Evolutionary conservation across 2,113 vertebrate species (phyloP), one percentile per base, ranked within the genome.

Genomic region (Propithecus coquereli): DNA sequence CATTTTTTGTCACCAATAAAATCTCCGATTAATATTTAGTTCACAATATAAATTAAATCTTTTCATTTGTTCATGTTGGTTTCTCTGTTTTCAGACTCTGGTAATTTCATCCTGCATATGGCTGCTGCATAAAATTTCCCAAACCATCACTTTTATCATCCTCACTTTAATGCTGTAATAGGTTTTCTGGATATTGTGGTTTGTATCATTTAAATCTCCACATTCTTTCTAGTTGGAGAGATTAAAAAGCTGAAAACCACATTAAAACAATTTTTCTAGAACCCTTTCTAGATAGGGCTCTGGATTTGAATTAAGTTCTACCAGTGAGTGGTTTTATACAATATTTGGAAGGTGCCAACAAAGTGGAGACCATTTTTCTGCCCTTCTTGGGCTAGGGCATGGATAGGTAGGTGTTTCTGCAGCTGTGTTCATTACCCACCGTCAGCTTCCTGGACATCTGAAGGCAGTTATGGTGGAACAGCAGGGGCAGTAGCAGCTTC

Each of bases 1-100:
- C 95, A 83, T 71, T 97, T 94, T 98, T 98, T 95, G 89, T 97
- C 94, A 94, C 81, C 37, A 73, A 27, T 74, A 89, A 82, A 89
- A 84, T 95, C 52, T 95, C 54, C 93, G 80, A 98, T 96, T 65
- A 97, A 86, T 97, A 97, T 95, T 98, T 97, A 92, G 54, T 83
- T 97, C 61, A 97, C 17, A 17, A 45, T 95, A 82, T 30, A 90
- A 94, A 97, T 97, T 70, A 95, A 91, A 30, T 94, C 18, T 80
- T 98, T 97, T 89, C n/a, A 17, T 80, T 93, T 97, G 34, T 37
- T 92, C 74, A 43, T 68, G 43, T 57, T 85, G 8, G 3, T 50
- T 88, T 91, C 12, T 85, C 34, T 83, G 12, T 65, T 40, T 91
- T 82, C 27, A 63, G 22, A 18, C 47, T 91, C 40, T 93, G 22